Evolutionary conservation across 2,113 vertebrate species (phyloP).

Genomic region (Jaculus jaculus): DNA sequence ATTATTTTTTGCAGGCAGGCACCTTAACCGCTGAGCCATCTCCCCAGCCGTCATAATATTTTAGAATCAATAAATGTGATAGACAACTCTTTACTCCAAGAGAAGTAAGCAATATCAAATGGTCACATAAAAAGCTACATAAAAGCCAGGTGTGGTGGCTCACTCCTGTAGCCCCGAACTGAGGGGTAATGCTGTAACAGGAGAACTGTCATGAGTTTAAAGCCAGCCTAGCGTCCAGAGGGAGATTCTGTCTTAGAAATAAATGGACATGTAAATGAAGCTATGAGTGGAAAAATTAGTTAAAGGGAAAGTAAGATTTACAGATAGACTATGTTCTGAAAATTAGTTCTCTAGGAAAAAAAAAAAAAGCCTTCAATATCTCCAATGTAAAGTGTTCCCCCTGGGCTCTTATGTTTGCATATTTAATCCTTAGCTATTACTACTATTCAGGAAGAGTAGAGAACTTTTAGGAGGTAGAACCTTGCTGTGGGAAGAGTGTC

Average conservation of each 20-base stretch:
- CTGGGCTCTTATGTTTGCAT: too few species aligned
- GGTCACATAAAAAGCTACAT: neutral
- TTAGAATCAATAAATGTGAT: neutral
- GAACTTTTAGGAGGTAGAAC: too few species aligned
- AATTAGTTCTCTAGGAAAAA: neutral
- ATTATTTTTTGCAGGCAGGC: neutral
- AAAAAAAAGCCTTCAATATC: too few species aligned
- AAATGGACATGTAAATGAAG: too few species aligned
- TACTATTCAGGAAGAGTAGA: too few species aligned
- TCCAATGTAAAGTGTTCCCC: too few species aligned
- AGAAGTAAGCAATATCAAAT: neutral
- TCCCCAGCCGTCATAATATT: neutral
- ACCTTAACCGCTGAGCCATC: too few species aligned
- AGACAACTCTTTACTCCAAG: neutral
- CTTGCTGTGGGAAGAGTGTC: too few species aligned
- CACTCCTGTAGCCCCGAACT: neutral
- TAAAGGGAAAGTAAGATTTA: neutral
- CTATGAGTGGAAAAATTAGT: neutral
- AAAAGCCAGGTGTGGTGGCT: neutral
- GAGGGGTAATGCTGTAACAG: neutral
- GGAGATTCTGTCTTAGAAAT: neutral
- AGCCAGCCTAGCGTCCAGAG: neutral
- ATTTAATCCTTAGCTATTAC: too few species aligned
- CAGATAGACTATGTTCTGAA: neutral
- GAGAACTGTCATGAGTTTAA: neutral